Evolutionary conservation across 2,888 invertebrate species (phyloP).

Genomic region (Leptodirus hochenwartii): DNA sequence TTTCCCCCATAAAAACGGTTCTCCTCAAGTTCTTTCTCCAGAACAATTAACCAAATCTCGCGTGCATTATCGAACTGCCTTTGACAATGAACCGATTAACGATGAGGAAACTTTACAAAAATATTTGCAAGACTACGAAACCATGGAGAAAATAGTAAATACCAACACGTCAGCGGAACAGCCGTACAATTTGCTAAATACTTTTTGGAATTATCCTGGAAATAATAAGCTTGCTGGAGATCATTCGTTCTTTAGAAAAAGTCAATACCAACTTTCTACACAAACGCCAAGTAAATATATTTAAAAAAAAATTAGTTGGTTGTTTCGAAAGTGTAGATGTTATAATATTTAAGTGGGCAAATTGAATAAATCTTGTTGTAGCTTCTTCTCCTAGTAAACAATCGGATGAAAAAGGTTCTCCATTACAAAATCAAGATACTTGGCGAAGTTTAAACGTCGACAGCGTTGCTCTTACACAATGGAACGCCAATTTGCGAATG

Average conservation of each 20-base stretch:
- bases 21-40: too few relatives aligned
- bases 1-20: too few relatives aligned
- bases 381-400: slow-evolving; percentile 11
- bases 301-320: slow-evolving; percentile 3
- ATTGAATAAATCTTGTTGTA: slow-evolving; percentile 6
- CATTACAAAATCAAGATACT: slow-evolving; percentile 28
- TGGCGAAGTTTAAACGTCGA: slow-evolving; percentile 47
- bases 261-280: slow-evolving; percentile 38
- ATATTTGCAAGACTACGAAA: slow-evolving; percentile 28
- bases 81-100: slow-evolving; percentile 27
- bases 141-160: slow-evolving; percentile 20
- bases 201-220: slow-evolving; percentile 35
- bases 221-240: slow-evolving; percentile 30
- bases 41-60: too few relatives aligned
- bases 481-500: slow-evolving; percentile 60
- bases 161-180: slow-evolving; percentile 21
- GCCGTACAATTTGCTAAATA: slow-evolving; percentile 30
- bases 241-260: slow-evolving; percentile 29
- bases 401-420: slow-evolving; percentile 19
- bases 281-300: slow-evolving; percentile 8
- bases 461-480: slow-evolving; percentile 51
- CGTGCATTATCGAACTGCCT: too few relatives aligned
- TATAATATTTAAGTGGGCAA: slow-evolving; percentile 6
- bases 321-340: slow-evolving; percentile 1
- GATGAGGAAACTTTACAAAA: slow-evolving; percentile 30